A percentile compares a stretch with the other conserved stretches of the same genome.
phyloP scores from a whole-genome alignment of 2,888 invertebrate species.

The Carabus problematicus region DNA sequence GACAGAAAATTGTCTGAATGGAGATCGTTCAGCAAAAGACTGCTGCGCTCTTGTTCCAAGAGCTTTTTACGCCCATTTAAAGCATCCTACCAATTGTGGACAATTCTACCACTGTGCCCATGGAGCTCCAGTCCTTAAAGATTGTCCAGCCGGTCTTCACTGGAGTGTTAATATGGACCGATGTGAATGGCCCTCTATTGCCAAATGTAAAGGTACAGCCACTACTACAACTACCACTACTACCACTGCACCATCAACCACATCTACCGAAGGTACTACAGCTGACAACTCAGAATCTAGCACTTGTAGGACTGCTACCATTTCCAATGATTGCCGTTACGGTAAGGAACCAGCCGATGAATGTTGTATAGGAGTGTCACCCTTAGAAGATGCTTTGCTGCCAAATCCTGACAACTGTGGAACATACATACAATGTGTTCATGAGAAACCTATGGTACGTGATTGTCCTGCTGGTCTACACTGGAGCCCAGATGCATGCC shows the following conservation, averaged over 20 bases:
- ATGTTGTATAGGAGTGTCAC: too few species aligned
- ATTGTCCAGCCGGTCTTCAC: conserved; percentile 25
- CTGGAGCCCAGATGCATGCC: neutral
- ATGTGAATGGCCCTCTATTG: conserved; percentile 29
- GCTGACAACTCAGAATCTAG: neutral
- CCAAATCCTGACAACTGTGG: conserved; percentile 27
- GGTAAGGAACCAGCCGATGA: too few species aligned
- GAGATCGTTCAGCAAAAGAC: neutral
- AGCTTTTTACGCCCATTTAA: conserved; percentile 20
- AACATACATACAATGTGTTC: conserved; percentile 34
- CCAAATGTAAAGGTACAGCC: conserved; percentile 20
- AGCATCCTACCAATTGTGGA: conserved; percentile 28
- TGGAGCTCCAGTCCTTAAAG: conserved; percentile 22
- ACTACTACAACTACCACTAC: conserved; percentile 15
- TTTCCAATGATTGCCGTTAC: too few species aligned
- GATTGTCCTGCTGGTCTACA: neutral
- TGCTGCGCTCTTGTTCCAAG: conserved; percentile 6
- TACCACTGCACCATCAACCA: neutral
- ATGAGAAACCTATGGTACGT: conserved; percentile 17
- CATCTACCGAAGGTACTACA: conserved; percentile 6
- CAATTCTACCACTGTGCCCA: conserved; percentile 37
- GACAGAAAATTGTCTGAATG: neutral
- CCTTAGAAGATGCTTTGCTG: conserved; percentile 15
- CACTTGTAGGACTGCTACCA: too few species aligned
- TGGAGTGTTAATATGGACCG: conserved; percentile 20